These are phyloP conservation scores for Drosophila niveifrons DNA, from an alignment of 2,888 invertebrate genomes.

Conservation along the genomic window DNA sequence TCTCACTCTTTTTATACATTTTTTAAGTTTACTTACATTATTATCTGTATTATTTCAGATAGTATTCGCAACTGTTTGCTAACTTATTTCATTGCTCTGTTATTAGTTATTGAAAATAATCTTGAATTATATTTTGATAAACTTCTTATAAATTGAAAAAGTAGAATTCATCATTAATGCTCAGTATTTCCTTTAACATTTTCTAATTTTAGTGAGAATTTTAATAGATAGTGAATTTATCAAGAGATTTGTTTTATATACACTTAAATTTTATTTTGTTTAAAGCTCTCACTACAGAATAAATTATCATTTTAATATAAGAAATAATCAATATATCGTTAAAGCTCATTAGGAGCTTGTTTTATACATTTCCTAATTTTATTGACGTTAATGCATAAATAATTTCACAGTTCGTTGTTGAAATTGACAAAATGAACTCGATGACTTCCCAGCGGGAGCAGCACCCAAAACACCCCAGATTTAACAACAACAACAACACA, in stretches of 20 bases:
- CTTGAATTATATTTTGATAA: background rate
- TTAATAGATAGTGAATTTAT: no score
- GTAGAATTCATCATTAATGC: no score
- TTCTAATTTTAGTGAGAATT: no score
- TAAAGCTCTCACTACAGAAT: no score
- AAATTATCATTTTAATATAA: background rate
- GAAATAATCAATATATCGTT: background rate
- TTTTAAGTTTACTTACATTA: slow-evolving; percentile 7
- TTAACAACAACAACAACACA: slow-evolving; percentile 26
- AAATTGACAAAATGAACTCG: slow-evolving; percentile 39
- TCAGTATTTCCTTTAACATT: no score
- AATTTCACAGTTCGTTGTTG: slow-evolving; percentile 32
- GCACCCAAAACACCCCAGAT: slow-evolving; percentile 12
- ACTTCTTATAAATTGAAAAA: no score
- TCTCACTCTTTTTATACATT: background rate
- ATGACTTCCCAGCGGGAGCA: slow-evolving; percentile 1
- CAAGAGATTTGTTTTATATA: no score
- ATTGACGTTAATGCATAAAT: slow-evolving; percentile 29
- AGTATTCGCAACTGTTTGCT: no score
- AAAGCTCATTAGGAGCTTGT: background rate
- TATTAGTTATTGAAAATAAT: background rate
- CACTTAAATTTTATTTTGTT: no score
- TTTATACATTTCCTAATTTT: background rate
- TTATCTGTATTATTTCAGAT: slow-evolving; percentile 31
- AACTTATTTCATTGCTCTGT: background rate